Evolutionary conservation across 1,140 invertebrate species (phyloP), one percentile per base, ranked within the genome.

Genomic region (Aphelinus atriplicis): DNA sequence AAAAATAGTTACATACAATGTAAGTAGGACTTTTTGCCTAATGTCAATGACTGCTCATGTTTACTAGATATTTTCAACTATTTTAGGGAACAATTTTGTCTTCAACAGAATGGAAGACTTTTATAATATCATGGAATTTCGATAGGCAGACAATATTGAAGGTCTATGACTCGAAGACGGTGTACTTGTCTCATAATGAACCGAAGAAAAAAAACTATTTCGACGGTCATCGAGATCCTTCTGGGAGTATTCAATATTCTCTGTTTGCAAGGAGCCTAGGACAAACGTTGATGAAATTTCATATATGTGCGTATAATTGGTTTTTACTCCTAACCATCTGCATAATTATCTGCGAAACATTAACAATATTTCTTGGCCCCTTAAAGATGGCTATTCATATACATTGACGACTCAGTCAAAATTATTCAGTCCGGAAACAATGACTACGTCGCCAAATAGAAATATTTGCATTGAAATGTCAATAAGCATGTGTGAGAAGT

Each of bases 391-490:
- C 43, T 76, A 72, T n/a, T 67, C 57, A 7, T 7, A 63, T 2
- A 72, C 69, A 5, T 57, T 51, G 42, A 50, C 10, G 10, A 76
- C 63, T 0, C 56, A 67, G 47, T 67, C 75, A 1, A 72, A 76
- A 63, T 53, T 76, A 0, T 60, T 67, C 2, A 72, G 69, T 66
- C 69, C 75, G 7, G 10, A 55, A 57, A 56, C 62, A 42, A 63
- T 57, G 57, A 48, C 47, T n/a, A 2, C 47, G 0, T 60, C 68
- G n/a, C 2, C 51, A 7, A 26, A 68, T 43, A 62, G n/a, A 48
- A 68, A 57, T 6, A 45, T 76, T 3, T 76, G 75, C 70, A 53
- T 76, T 0, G 64, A 76, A 57, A 68, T 76, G 70, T 68, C 75
- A 3, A 68, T 76, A 1, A 68, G 70, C 43, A 51, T 76, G 43